Evolutionary conservation across 2,888 invertebrate species (phyloP), one percentile per base, ranked within the genome.

Genomic region (Rotaria macrura): DNA sequence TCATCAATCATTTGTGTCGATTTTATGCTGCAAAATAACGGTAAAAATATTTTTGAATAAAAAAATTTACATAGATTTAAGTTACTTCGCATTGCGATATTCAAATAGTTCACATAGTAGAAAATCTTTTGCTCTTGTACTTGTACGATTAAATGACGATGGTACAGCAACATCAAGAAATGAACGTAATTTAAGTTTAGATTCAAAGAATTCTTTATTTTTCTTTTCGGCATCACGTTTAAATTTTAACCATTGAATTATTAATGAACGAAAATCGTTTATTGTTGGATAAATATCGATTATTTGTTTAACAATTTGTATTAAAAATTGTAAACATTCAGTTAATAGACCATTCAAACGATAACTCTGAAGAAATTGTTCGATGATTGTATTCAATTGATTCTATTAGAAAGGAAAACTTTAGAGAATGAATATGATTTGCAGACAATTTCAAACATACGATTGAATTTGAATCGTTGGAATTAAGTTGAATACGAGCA

Each of bases 171-270:
- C 25, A 79, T 79, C 43, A 43, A 43, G n/a, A n/a, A 79, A 79
- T 43, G 79, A 79, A 43, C 79, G 40, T 43, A 79, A 79, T 43
- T 79, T 79, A 10, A 79, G 43, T 79, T 40, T 43, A 25, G 14
- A 25, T 25, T 79, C 79, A n/a, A 43, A 79, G 25, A 79, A 79
- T 43, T 79, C 79, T 79, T 40, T 40, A 43, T 79, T 79, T 43
- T 79, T 79, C n/a, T 43, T 40, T 79, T 79, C 43, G n/a, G 43
- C 40, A 79, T 79, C 79, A n/a, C 79, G 79, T 43, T 79, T 79
- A 25, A 79, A 79, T 79, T 79, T 79, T n/a, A 79, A 79, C 79
- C 79, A 79, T 79, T 79, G 79, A 43, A 79, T 43, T 10, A 79
- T 79, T n/a, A 79, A n/a, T 43, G 79, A 25, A 14, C 79, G 40